Evolutionary conservation across 2,797 vertebrate genomes (phyloP), one percentile per base, ranked within the genome.

Genomic region (Sebastes steindachneri): DNA sequence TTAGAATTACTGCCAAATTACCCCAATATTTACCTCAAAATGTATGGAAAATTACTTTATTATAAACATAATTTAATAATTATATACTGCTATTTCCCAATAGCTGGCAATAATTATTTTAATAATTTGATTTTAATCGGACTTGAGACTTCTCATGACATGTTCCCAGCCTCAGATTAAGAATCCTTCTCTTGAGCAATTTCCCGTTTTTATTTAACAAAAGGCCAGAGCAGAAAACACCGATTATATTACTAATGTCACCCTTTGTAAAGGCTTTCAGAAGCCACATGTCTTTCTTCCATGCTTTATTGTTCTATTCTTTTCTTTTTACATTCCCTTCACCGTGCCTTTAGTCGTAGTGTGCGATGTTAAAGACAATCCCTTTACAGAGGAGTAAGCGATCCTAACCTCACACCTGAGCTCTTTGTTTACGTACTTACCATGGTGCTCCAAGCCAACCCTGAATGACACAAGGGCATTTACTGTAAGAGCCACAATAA

Each of bases 341-440:
- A 59, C 68, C 19, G 29, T 21, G 57, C 17, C 55, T 75, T 63
- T 41, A 54, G 79, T 65, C 4, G 2, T 25, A 7, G 21, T 76
- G 68, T 5, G 3, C 31, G 25, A 25, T 45, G 35, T 65, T 58
- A 19, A 53, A 80, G 29, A 79, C 35, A 63, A 59, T 69, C 37
- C 68, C 58, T 71, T 84, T 76, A 71, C 41, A 65, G 29, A 33
- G 11, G 3, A 67, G 68, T 76, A 78, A 79, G 74, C 26, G 12
- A 78, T 79, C 53, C 54, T 82, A 19, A 66, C 37, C 35, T 76
- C 21, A 63, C 57, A 63, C 64, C 54, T 68, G 31, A 14, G n/a
- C 31, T 75, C 73, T 82, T 84, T 79, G 63, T 86, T 31, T n/a
- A 7, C 23, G 68, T 72, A 31, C 73, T 65, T 68, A 41, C 48